Conservation (phyloP, 2,797 vertebrate genomes). For the Enoplosus armatus region DNA sequence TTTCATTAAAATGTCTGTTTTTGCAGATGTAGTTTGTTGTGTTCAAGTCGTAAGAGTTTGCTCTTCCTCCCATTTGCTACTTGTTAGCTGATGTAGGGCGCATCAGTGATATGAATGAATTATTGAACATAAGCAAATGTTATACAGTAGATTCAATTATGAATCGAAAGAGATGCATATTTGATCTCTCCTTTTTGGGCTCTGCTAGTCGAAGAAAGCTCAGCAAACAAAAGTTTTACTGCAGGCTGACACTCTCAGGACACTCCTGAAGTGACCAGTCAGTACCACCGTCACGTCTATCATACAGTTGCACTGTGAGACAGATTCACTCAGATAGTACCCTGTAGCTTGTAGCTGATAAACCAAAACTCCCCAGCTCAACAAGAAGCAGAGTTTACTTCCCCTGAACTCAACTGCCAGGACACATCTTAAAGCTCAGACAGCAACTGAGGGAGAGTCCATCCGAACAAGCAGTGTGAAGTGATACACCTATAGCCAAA, state of each 20-base stretch:
- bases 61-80: slow-evolving; percentile 5
- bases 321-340: neutral
- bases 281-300: neutral
- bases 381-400: neutral
- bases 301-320: neutral
- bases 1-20: slow-evolving; percentile 16
- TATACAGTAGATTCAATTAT: slow-evolving; percentile 49
- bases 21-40: slow-evolving; percentile 3
- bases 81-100: slow-evolving; percentile 19
- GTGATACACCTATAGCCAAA: neutral
- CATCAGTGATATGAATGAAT: slow-evolving; percentile 26
- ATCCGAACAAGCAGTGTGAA: neutral
- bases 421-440: neutral
- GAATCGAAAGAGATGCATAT: slow-evolving; percentile 33
- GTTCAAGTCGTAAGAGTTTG: neutral
- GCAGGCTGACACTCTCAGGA: neutral
- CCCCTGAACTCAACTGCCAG: neutral
- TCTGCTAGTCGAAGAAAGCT: slow-evolving; percentile 8
- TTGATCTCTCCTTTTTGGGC: slow-evolving; percentile 9
- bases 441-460: neutral
- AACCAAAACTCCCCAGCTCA: neutral
- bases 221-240: slow-evolving; percentile 6
- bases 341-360: neutral
- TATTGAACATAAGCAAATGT: slow-evolving; percentile 56
- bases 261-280: slow-evolving; percentile 1